Percentiles rank a stretch among this genome's conserved stretches.
These are phyloP conservation scores for Graphium colonna DNA, from an alignment of 2,888 invertebrate species.

Conservation along the genomic window DNA sequence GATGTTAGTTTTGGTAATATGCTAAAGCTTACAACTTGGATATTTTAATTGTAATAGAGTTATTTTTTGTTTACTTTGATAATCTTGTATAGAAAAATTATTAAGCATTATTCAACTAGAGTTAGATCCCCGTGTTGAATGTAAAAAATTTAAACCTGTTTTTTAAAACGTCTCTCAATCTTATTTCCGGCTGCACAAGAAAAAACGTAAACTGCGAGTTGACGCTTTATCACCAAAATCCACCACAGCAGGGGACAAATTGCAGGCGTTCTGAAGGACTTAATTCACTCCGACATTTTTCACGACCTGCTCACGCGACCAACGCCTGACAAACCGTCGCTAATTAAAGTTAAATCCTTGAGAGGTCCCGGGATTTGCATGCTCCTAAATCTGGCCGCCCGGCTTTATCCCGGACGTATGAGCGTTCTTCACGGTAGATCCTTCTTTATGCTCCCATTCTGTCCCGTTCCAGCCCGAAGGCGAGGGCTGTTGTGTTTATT, in stretches of 20 bases:
- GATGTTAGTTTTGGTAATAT: too few species aligned
- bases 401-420: conserved; percentile 44
- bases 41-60: too few species aligned
- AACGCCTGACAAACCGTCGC: conserved; percentile 29
- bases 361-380: conserved; percentile 46
- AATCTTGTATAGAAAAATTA: too few species aligned
- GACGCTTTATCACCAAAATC: neutral
- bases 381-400: conserved; percentile 45
- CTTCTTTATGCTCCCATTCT: conserved; percentile 39
- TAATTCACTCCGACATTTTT: conserved; percentile 5
- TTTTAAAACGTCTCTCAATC: neutral
- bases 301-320: conserved; percentile 20
- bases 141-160: neutral
- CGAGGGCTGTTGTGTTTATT: conserved; percentile 3
- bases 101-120: too few species aligned
- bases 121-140: too few species aligned
- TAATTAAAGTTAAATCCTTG: conserved; percentile 46
- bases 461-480: conserved; percentile 19
- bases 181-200: neutral
- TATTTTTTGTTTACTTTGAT: too few species aligned
- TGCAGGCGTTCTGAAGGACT: conserved; percentile 6
- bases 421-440: conserved; percentile 43
- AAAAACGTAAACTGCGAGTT: neutral
- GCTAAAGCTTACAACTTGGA: too few species aligned
- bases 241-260: conserved; percentile 4